A percentile compares a stretch with the other conserved stretches of the same genome.
Conservation (phyloP, 2,888 invertebrate species). For the Callyntrura guangdongensis region DNA sequence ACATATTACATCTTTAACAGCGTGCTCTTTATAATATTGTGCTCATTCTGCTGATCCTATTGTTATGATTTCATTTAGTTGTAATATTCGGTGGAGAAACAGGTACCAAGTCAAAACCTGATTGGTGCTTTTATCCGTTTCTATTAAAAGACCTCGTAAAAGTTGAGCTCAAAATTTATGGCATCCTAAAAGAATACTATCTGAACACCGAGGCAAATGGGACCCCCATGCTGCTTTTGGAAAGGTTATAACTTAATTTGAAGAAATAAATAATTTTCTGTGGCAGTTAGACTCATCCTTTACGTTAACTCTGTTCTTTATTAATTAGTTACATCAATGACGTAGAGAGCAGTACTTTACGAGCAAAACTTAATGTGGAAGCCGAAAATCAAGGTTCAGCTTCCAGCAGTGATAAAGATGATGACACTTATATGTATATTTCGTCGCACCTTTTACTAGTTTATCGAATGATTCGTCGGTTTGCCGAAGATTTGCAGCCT, state of each 20-base stretch:
- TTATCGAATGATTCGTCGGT: conserved; percentile 79
- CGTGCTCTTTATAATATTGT: too few species aligned
- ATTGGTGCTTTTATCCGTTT: conserved; percentile 44
- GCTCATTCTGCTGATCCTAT: too few species aligned
- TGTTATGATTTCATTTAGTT: too few species aligned
- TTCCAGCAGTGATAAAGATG: not conserved
- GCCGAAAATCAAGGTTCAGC: not conserved
- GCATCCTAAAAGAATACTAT: conserved; percentile 15
- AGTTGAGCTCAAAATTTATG: conserved; percentile 50
- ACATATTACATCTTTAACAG: too few species aligned
- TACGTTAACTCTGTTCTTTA: too few species aligned
- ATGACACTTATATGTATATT: conserved; percentile 65
- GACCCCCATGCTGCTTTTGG: not conserved
- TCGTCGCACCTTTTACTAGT: conserved; percentile 63
- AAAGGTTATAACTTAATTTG: conserved; percentile 30
- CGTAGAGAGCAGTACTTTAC: conserved; percentile 50
- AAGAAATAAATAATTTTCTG: too few species aligned
- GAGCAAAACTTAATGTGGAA: not conserved
- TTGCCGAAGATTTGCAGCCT: conserved; percentile 68
- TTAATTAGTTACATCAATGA: conserved; percentile 44
- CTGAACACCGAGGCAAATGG: not conserved
- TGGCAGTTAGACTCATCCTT: too few species aligned
- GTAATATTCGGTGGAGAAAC: too few species aligned
- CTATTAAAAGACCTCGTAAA: conserved; percentile 26
- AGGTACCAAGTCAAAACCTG: conserved; percentile 9